Evolutionary conservation across 2,888 invertebrate species (phyloP), one percentile per base, ranked within the genome.

Genomic region (Drosophila tripunctata): DNA sequence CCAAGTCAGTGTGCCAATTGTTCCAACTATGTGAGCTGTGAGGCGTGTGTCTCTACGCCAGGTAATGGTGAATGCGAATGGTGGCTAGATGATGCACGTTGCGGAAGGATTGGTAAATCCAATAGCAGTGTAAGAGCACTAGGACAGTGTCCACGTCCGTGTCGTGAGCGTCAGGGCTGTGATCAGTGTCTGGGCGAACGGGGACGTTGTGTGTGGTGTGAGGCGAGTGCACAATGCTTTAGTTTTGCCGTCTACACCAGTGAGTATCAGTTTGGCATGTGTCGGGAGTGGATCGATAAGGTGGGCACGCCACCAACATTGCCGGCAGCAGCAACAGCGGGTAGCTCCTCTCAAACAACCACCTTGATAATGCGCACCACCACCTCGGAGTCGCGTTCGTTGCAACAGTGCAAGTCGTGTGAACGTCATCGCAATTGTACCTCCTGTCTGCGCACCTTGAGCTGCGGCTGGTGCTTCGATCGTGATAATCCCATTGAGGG

Each of bases 241-340:
- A 96, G 97, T 73, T 98, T 98, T 91, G 96, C 97, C n/a, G 96
- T 98, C 1, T 98, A 98, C 91, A 97, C 97, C 5, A 97, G 97
- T 75, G 96, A 97, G 88, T 98, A 97, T 91, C 96, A 97, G 89
- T 98, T 97, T 91, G 98, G 98, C 0, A 93, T 96, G 88, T 98
- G 98, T 87, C 94, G 96, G 33, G 97, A 97, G 90, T 98, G 98
- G 98, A 93, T 97, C 63, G 98, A 98, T 91, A 96, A 96, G 84
- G 94, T 94, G 1, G 94, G 40, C 66, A 54, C 75, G 22, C 30
- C 77, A 22, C 33, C 51, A 21, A 30, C 57, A 24, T 14, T 48
- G 91, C 93, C 58, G 50, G 41, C n/a, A 63, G 36, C 30, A 15
- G 5, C 45, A 7, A 14, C 45, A 33, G 55, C 50, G 10, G 56